phyloP scores from a whole-genome alignment of 2,888 invertebrate species.

The Heliconius ismenius region DNA sequence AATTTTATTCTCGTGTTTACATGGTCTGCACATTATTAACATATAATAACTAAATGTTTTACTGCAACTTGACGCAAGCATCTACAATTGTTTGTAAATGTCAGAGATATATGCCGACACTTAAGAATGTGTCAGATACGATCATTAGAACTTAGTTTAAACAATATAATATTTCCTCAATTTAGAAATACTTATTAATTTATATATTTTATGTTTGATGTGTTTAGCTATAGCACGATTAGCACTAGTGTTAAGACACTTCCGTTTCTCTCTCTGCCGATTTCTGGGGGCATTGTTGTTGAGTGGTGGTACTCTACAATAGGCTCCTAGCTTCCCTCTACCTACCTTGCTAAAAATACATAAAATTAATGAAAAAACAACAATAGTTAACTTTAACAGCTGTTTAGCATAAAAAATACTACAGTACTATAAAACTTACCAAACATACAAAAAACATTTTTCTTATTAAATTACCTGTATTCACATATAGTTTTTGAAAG shows the following conservation, averaged over 20 bases:
- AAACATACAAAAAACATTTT: not conserved
- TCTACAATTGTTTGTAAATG: not conserved
- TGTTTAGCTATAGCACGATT: too few relatives aligned
- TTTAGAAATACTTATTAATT: conserved; percentile 10
- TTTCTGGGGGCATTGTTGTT: too few relatives aligned
- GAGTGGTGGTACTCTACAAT: too few relatives aligned
- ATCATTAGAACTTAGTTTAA: not conserved
- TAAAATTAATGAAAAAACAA: too few relatives aligned
- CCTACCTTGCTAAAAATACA: too few relatives aligned
- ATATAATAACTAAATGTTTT: not conserved
- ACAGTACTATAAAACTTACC: not conserved
- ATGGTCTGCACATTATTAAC: not conserved
- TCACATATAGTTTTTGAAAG: not conserved
- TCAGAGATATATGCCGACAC: not conserved
- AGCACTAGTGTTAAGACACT: too few relatives aligned
- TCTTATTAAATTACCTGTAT: not conserved
- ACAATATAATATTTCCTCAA: conserved; percentile 15
- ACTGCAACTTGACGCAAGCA: not conserved
- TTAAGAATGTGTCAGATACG: not conserved
- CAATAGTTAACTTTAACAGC: too few relatives aligned
- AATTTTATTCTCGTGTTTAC: not conserved
- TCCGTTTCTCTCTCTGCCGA: too few relatives aligned
- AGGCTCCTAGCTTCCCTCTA: too few relatives aligned
- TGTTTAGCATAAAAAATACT: not conserved
- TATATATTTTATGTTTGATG: not conserved